Percentiles rank a stretch among this genome's conserved stretches.
These are phyloP conservation scores for Belgica antarctica DNA, from an alignment of 2,888 invertebrate species.

Conservation along the genomic window DNA sequence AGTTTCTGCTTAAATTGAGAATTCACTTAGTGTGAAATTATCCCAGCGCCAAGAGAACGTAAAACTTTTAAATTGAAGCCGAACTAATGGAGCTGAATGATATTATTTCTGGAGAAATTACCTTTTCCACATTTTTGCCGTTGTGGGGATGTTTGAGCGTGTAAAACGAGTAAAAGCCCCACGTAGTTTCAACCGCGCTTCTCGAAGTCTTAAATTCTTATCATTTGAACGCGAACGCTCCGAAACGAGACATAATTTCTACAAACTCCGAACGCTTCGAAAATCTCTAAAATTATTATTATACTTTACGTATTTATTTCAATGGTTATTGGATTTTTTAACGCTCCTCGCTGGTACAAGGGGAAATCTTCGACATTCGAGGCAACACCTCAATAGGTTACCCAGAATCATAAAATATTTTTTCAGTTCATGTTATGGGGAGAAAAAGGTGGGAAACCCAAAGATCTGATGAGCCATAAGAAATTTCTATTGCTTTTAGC, in stretches of 20 bases:
- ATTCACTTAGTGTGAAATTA: neutral
- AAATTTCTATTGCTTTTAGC: neutral
- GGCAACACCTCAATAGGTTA: neutral
- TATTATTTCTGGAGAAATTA: neutral
- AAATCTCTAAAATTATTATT: conserved; percentile 41
- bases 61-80: neutral
- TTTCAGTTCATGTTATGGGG: neutral
- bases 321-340: conserved; percentile 42
- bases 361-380: neutral
- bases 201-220: neutral
- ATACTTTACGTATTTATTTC: conserved; percentile 33
- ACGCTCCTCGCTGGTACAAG: neutral
- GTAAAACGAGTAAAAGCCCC: neutral
- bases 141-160: neutral
- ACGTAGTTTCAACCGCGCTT: neutral
- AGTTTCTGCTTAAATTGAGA: too few species aligned
- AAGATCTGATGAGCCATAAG: conserved; percentile 13
- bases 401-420: conserved; percentile 19
- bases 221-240: too few species aligned
- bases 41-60: neutral
- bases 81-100: neutral
- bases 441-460: conserved; percentile 1
- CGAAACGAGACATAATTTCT: too few species aligned
- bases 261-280: conserved; percentile 17
- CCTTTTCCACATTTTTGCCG: neutral